phyloP scores from a whole-genome alignment of 2,113 vertebrate genomes.

The Syrrhaptes paradoxus region DNA sequence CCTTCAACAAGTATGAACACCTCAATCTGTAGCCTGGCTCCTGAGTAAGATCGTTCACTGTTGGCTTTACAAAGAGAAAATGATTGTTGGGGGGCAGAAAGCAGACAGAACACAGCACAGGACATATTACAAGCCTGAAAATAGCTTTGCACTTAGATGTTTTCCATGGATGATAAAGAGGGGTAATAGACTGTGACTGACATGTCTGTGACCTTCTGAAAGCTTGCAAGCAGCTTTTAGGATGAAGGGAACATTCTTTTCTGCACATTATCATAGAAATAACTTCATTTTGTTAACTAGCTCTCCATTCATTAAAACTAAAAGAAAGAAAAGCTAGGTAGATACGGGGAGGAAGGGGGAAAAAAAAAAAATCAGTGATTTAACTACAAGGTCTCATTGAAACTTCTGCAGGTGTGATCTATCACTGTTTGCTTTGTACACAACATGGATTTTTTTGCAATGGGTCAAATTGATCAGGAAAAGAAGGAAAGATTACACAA shows the following conservation, averaged over 20 bases:
- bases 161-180: conserved; percentile 55
- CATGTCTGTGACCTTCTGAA: conserved; percentile 30
- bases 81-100: conserved; percentile 23
- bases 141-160: conserved; percentile 29
- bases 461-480: background rate
- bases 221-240: conserved; percentile 50
- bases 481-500: background rate
- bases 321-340: background rate
- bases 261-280: background rate
- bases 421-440: background rate
- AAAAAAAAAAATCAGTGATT: background rate
- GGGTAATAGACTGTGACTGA: conserved; percentile 52
- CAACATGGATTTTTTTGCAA: background rate
- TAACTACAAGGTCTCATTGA: background rate
- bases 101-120: background rate
- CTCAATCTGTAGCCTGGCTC: background rate
- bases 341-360: background rate
- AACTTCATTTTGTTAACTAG: conserved; percentile 8
- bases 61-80: conserved; percentile 28
- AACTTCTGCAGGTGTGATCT: background rate
- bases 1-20: background rate
- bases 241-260: conserved; percentile 18
- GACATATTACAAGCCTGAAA: conserved; percentile 42
- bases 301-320: conserved; percentile 4
- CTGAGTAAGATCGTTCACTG: background rate